Evolutionary conservation across 2,888 invertebrate species (phyloP).

Genomic region (Lydus trimaculatus): DNA sequence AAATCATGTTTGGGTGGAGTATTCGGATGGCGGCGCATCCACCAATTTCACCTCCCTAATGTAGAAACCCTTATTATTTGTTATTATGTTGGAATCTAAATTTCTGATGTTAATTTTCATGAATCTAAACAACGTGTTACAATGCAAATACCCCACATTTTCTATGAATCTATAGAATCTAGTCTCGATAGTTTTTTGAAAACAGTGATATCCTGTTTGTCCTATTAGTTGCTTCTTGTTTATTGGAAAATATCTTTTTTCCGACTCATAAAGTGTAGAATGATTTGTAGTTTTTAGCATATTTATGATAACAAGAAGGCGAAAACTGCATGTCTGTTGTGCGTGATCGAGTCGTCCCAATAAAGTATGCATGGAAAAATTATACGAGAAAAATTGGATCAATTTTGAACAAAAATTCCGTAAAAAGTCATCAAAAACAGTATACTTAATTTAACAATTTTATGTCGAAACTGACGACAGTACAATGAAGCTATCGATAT

Average conservation of each 20-base stretch:
- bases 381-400: not conserved
- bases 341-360: conserved; percentile 14
- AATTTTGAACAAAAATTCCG: not conserved
- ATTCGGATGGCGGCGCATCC: not conserved
- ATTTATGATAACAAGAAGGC: conserved; percentile 20
- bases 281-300: not conserved
- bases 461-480: conserved; percentile 22
- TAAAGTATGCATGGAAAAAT: conserved; percentile 16
- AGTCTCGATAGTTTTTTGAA: too few relatives aligned
- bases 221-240: too few relatives aligned
- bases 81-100: not conserved
- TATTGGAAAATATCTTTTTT: too few relatives aligned
- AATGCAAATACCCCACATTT: too few relatives aligned
- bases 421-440: not conserved
- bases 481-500: conserved; percentile 47
- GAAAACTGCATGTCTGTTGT: too few relatives aligned
- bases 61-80: not conserved
- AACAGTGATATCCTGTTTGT: too few relatives aligned
- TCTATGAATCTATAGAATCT: too few relatives aligned
- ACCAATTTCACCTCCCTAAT: not conserved
- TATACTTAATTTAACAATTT: not conserved
- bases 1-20: too few relatives aligned
- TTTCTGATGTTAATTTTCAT: too few relatives aligned
- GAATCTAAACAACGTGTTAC: too few relatives aligned
- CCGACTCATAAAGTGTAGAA: too few relatives aligned